phyloP scores from a whole-genome alignment of 2,888 invertebrate genomes.

The Galerucella pusilla region DNA sequence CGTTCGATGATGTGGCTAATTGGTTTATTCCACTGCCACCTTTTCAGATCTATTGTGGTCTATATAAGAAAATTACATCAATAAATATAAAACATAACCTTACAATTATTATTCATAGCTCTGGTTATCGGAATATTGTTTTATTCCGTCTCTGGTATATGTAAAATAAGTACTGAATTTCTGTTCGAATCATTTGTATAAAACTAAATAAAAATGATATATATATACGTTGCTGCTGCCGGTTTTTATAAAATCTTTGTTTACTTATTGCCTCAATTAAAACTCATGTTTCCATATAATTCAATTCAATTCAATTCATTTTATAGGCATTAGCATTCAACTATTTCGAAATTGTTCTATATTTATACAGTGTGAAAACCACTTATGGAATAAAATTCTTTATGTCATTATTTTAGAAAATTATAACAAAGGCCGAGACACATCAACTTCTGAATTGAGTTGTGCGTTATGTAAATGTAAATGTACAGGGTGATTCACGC shows the following conservation, averaged over 20 bases:
- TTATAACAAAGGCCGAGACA: too few species aligned
- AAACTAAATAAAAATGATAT: slow-evolving; percentile 24
- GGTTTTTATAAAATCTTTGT: slow-evolving; percentile 22
- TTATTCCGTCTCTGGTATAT: not conserved
- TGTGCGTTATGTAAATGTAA: too few species aligned
- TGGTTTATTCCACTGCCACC: too few species aligned
- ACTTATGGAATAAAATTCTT: too few species aligned
- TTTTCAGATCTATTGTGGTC: too few species aligned
- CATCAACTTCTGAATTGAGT: too few species aligned
- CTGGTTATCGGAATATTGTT: not conserved
- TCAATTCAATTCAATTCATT: not conserved
- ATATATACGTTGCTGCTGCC: not conserved
- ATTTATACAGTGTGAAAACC: not conserved
- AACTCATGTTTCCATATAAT: slow-evolving; percentile 14
- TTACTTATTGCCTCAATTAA: slow-evolving; percentile 23
- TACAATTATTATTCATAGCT: too few species aligned
- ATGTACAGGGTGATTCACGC: too few species aligned
- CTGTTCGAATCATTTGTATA: slow-evolving; percentile 11
- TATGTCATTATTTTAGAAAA: too few species aligned
- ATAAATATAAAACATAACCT: too few species aligned
- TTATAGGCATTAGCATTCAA: slow-evolving; percentile 1
- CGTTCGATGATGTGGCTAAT: too few species aligned
- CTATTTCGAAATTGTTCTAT: not conserved
- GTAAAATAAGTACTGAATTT: slow-evolving; percentile 18
- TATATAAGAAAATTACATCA: too few species aligned